These are phyloP conservation scores for Pterocles orientalis DNA, from an alignment of 2,113 vertebrate species.

Conservation along the genomic window DNA sequence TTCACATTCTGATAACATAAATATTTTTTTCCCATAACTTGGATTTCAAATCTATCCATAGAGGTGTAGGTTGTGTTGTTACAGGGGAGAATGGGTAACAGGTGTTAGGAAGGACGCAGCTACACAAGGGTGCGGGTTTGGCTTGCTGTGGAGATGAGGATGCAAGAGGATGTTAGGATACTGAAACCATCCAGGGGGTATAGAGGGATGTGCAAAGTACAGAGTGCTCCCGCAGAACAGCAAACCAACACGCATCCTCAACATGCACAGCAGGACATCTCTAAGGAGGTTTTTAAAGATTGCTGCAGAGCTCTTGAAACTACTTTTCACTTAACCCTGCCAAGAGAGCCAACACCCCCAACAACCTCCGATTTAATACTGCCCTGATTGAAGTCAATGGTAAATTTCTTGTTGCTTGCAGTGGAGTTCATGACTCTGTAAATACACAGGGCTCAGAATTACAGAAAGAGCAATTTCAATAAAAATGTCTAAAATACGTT, in stretches of 20 bases:
- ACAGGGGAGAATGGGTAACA: neutral
- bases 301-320: neutral
- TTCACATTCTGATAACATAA: neutral
- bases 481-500: conserved; percentile 13
- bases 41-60: neutral
- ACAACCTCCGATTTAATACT: conserved; percentile 1
- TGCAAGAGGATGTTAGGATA: neutral
- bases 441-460: neutral
- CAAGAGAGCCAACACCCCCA: neutral
- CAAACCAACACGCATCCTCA: neutral
- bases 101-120: neutral
- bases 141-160: neutral
- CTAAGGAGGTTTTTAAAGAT: neutral
- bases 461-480: conserved; percentile 20
- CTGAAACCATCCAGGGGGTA: neutral
- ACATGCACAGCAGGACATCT: neutral
- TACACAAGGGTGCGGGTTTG: neutral
- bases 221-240: neutral
- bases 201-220: neutral
- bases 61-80: neutral
- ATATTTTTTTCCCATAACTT: rapidly evolving
- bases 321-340: neutral
- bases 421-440: neutral
- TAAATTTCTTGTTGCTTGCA: neutral
- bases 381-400: neutral